These are phyloP conservation scores for Pinctada fucata DNA, from an alignment of 2,888 invertebrate species.

Conservation along the genomic window DNA sequence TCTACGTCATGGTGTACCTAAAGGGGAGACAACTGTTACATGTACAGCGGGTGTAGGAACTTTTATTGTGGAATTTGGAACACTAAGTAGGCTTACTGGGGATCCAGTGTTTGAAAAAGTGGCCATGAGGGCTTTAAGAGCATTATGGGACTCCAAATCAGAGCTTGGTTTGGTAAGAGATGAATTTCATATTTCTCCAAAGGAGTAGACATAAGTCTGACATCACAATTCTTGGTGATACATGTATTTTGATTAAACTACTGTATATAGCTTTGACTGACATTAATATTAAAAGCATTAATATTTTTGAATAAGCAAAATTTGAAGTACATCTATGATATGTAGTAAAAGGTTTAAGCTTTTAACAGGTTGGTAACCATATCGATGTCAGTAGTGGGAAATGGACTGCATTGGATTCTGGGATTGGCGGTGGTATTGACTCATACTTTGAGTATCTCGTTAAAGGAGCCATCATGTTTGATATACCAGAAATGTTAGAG, in stretches of 20 bases:
- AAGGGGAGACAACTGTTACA: slow-evolving; percentile 95
- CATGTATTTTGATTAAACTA: no score
- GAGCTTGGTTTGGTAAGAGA: slow-evolving; percentile 82
- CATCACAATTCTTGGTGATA: no score
- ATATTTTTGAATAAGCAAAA: no score
- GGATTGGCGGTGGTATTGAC: slow-evolving; percentile 93
- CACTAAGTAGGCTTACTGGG: slow-evolving; percentile 93
- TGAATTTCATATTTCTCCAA: no score
- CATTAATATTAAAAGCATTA: no score
- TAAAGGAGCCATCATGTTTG: slow-evolving; percentile 94
- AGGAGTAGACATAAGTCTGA: no score
- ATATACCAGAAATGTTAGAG: slow-evolving; percentile 92
- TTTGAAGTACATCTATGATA: no score
- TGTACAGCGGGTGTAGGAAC: slow-evolving; percentile 99
- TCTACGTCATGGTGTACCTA: slow-evolving; percentile 92
- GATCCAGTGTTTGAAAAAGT: slow-evolving; percentile 90
- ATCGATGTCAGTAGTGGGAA: slow-evolving; percentile 94
- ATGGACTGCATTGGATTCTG: slow-evolving; percentile 99
- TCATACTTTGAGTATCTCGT: slow-evolving; percentile 99
- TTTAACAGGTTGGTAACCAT: slow-evolving; percentile 92
- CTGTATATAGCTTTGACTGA: no score
- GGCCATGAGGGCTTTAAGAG: slow-evolving; percentile 93
- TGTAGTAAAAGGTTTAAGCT: no score
- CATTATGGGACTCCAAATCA: slow-evolving; percentile 91
- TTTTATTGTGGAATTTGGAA: slow-evolving; percentile 96